Conservation (phyloP, 2,113 vertebrate genomes). For the Trochalopteron elliotii region DNA sequence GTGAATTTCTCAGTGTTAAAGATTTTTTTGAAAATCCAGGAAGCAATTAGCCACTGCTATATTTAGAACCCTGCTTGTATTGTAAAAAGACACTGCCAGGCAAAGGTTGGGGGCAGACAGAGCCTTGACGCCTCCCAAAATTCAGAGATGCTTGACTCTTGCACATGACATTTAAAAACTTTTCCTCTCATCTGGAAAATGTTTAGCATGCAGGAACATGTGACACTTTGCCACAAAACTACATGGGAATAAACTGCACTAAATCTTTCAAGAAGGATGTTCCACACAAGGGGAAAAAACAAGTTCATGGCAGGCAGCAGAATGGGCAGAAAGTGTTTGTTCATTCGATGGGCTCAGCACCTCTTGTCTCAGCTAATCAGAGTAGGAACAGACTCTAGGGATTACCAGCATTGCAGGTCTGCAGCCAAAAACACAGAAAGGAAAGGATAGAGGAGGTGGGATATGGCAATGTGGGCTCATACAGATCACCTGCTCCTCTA, state of each 20-base stretch:
- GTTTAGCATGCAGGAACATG: neutral
- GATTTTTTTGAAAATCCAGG: slow-evolving; percentile 35
- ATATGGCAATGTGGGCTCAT: neutral
- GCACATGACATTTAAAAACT: neutral
- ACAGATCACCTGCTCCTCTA: neutral
- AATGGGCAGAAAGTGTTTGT: neutral
- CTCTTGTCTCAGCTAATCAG: neutral
- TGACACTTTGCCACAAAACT: neutral
- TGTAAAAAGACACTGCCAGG: neutral
- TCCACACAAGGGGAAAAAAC: neutral
- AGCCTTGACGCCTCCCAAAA: neutral
- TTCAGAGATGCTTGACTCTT: neutral
- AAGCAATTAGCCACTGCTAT: slow-evolving; percentile 39
- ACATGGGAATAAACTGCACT: neutral
- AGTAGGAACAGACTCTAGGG: neutral
- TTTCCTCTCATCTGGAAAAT: neutral
- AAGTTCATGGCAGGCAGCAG: neutral
- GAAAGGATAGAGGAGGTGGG: neutral
- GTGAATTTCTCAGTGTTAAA: slow-evolving; percentile 17
- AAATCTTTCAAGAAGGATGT: neutral
- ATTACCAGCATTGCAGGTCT: neutral
- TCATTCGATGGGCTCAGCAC: neutral
- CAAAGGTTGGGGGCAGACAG: neutral
- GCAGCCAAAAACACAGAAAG: neutral
- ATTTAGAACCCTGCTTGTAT: slow-evolving; percentile 34